Conservation (phyloP, 1,140 invertebrate genomes). For the Lucilia sericata region DNA sequence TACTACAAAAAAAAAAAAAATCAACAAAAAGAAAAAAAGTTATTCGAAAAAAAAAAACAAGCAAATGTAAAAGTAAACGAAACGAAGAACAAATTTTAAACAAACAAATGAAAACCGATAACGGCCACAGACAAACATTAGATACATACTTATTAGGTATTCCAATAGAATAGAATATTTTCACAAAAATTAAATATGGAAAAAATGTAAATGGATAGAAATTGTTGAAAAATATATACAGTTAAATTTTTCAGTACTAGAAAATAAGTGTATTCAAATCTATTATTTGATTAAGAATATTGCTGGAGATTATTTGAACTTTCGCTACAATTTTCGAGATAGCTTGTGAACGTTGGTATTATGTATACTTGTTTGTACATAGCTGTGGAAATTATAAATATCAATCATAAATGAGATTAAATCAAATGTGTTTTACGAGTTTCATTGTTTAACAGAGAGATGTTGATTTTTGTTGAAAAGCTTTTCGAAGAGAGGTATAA, state of each 20-base stretch:
- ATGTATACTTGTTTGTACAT: no score
- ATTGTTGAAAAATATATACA: background rate
- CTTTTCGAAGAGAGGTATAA: no score
- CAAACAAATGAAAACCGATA: constrained; percentile 23
- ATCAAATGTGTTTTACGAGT: background rate
- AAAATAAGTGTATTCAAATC: background rate
- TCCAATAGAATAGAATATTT: background rate
- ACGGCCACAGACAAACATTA: constrained; percentile 19
- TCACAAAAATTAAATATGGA: background rate
- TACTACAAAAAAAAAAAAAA: background rate
- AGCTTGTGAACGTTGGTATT: no score
- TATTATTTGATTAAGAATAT: constrained; percentile 32
- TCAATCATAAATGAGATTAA: background rate
- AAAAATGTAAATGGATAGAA: background rate
- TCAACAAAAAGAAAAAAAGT: background rate
- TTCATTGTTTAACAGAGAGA: no score
- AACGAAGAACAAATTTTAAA: constrained; percentile 23
- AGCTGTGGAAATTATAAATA: background rate
- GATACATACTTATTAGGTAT: constrained; percentile 24
- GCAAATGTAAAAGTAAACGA: background rate
- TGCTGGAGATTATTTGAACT: background rate
- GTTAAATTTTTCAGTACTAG: background rate
- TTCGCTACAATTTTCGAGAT: no score
- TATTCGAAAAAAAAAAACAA: no score
- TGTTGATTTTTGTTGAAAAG: no score